These are phyloP conservation scores for Amphiprion ocellaris DNA, from an alignment of 2,113 vertebrate genomes.

Conservation along the genomic window DNA sequence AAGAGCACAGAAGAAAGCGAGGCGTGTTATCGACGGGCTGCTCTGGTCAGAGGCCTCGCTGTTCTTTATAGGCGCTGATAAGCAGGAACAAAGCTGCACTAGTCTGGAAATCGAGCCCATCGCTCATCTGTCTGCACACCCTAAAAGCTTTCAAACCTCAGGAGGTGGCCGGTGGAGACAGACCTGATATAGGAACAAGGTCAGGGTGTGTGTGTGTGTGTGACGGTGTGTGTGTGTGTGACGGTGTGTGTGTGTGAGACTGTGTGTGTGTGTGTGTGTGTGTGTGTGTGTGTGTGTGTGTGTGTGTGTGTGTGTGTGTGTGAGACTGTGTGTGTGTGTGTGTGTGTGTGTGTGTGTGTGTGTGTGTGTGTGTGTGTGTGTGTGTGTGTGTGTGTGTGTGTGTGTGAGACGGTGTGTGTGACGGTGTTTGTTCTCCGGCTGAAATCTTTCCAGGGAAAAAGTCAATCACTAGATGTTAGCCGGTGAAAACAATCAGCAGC, in stretches of 20 bases:
- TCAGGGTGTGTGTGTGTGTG: conserved; percentile 30
- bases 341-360: too few relatives aligned
- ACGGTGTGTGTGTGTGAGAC: too few relatives aligned
- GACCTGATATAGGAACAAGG: conserved; percentile 66
- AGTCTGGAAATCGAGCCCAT: conserved; percentile 70
- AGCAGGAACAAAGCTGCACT: conserved; percentile 75
- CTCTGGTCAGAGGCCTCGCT: conserved; percentile 71
- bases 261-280: too few relatives aligned
- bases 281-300: background rate
- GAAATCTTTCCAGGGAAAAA: conserved; percentile 56
- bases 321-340: background rate
- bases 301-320: too few relatives aligned
- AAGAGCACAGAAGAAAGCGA: conserved; percentile 70
- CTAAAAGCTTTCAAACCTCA: conserved; percentile 81
- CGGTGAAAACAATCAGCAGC: conserved; percentile 17
- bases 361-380: background rate
- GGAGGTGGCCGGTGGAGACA: conserved; percentile 59
- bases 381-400: background rate
- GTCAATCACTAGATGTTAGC: conserved; percentile 27
- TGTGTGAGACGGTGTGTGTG: background rate
- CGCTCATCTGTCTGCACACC: conserved; percentile 58
- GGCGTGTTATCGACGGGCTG: conserved; percentile 78
- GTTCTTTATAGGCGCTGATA: conserved; percentile 71
- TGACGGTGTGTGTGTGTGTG: background rate
- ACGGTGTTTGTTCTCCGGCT: conserved; percentile 25